Evolutionary conservation across 2,113 vertebrate species (phyloP).

Genomic region (Mellivora capensis): DNA sequence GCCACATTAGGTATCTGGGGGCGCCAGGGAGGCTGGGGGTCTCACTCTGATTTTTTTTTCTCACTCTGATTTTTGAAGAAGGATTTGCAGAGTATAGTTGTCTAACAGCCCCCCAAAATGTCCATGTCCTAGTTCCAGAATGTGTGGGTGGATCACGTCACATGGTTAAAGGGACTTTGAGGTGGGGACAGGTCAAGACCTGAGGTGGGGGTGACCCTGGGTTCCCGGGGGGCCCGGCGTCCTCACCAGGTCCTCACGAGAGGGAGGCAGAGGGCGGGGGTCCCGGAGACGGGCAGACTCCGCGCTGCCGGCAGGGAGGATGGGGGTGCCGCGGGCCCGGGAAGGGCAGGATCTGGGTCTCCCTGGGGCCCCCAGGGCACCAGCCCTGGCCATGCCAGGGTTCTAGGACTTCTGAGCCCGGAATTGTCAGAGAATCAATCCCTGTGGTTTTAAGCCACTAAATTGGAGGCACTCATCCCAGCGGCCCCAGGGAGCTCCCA

Average conservation of each 20-base stretch:
- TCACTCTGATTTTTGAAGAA: not conserved
- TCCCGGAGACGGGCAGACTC: not conserved
- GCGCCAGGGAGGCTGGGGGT: not conserved
- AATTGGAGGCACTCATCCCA: not conserved
- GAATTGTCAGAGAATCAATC: too few relatives aligned
- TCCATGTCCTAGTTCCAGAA: too few relatives aligned
- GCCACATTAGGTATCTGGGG: not conserved
- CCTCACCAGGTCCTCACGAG: not conserved
- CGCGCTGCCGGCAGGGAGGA: accelerated
- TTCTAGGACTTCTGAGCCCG: not conserved
- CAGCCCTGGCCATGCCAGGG: too few relatives aligned
- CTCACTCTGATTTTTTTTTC: not conserved
- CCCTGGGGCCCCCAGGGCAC: not conserved
- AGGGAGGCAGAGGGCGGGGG: not conserved
- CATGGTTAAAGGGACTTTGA: not conserved
- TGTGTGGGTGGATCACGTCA: not conserved
- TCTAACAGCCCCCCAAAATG: not conserved
- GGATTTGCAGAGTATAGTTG: not conserved
- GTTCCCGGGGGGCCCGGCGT: accelerated
- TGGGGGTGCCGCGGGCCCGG: accelerated
- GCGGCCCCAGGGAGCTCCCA: too few relatives aligned
- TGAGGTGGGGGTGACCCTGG: not conserved
- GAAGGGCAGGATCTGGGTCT: accelerated
- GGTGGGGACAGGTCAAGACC: too few relatives aligned
- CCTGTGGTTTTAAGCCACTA: not conserved